Evolutionary conservation across 2,888 invertebrate genomes (phyloP).

Genomic region (Pachydiplax longipennis): DNA sequence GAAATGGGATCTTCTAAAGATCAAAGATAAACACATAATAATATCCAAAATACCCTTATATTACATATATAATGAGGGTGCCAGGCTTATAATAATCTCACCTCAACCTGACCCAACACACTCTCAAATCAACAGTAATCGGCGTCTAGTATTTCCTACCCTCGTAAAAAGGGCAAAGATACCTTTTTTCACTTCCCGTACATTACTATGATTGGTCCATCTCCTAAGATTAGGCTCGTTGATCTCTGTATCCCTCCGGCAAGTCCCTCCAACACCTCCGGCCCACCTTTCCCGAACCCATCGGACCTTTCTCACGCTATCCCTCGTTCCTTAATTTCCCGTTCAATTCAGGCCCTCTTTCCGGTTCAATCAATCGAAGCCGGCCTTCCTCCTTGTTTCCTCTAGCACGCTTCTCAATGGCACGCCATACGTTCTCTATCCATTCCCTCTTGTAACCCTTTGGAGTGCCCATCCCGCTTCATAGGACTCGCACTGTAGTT

Average conservation of each 20-base stretch:
- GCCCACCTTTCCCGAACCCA: neutral
- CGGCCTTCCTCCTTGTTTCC: neutral
- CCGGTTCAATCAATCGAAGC: slow-evolving; percentile 27
- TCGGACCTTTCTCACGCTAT: neutral
- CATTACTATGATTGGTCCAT: neutral
- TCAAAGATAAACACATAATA: too few species aligned
- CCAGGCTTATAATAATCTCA: too few species aligned
- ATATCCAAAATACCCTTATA: too few species aligned
- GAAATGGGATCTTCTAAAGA: too few species aligned
- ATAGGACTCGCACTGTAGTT: neutral
- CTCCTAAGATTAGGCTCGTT: neutral
- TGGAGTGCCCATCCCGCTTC: neutral
- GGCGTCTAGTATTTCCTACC: too few species aligned
- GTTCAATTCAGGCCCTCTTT: neutral
- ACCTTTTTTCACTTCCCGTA: neutral
- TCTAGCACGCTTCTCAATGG: neutral
- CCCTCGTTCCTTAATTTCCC: slow-evolving; percentile 13
- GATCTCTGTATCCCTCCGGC: neutral
- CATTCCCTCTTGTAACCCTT: neutral
- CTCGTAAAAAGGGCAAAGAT: too few species aligned
- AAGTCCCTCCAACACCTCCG: neutral
- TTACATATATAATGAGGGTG: too few species aligned
- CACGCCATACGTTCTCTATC: neutral
- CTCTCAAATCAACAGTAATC: too few species aligned
- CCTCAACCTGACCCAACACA: too few species aligned